Evolutionary conservation across 2,797 vertebrate species (phyloP), one percentile per base, ranked within the genome.

Genomic region (Chaetodon trifasciatus): DNA sequence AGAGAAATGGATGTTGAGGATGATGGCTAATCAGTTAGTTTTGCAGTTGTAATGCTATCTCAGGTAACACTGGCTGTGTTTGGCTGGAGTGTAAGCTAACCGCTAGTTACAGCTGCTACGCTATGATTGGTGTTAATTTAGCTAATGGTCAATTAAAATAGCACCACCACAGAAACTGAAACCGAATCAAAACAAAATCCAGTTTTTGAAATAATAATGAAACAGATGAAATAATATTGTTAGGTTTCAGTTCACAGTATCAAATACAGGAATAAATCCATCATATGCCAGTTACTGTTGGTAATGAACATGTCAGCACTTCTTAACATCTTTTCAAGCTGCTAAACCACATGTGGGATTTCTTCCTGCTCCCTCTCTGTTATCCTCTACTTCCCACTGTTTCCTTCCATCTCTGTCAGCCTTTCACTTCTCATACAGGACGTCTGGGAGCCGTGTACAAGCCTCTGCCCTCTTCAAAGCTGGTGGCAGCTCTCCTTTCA

Each of bases 401-500:
- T 83, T 71, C 75, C 77, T 61, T 39, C 57, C 71, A 49, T 79
- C 81, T 76, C 63, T 78, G 47, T 68, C 61, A 65, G 42, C 76
- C 75, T 68, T 60, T 70, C 56, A 61, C 70, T 70, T 50, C 71
- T 64, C 70, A 62, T 35, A 28, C 53, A 55, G 44, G 35, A 81
- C 12, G 49, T 82, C 69, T 78, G 62, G 49, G 62, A 85, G 57
- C 37, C 75, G 50, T 65, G 70, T 37, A 76, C 1, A 21, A 84
- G 46, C 60, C 49, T 70, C 58, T 46, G 67, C 63, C 23, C 78
- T 70, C 76, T 70, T 81, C 79, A 84, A 77, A 88, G 61, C 76
- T 58, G 4, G 62, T 60, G 56, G 68, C 77, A 79, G 72, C 70
- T 90, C 78, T 67, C 53, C 55, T 89, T 83, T 91, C 86, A 85